These are phyloP conservation scores for Formicarius rufipectus DNA, from an alignment of 2,113 vertebrate genomes.

Conservation along the genomic window DNA sequence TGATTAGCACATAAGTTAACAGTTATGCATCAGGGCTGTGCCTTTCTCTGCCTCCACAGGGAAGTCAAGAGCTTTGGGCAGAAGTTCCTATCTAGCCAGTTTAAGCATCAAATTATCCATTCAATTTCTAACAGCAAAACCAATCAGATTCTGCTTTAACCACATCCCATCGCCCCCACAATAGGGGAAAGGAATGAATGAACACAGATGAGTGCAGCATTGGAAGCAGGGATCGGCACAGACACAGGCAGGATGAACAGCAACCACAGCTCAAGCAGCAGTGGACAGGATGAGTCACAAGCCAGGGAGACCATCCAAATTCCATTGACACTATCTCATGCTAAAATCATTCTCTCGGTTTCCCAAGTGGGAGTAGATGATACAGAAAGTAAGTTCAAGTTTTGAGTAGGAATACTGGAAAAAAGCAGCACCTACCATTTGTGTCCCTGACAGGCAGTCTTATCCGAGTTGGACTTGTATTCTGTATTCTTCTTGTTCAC, in stretches of 20 bases:
- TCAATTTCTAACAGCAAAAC: not conserved
- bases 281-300: not conserved
- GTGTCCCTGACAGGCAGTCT: conserved; percentile 94
- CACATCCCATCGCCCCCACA: not conserved
- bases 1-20: not conserved
- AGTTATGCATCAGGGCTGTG: not conserved
- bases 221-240: not conserved
- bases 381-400: not conserved
- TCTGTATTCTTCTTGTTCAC: conserved; percentile 94
- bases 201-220: not conserved
- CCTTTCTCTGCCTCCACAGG: not conserved
- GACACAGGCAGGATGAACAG: not conserved
- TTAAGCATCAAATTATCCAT: not conserved
- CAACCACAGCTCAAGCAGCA: not conserved
- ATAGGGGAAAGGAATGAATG: not conserved
- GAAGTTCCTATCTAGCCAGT: not conserved
- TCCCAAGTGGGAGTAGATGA: not conserved
- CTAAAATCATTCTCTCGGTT: not conserved
- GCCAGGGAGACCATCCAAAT: not conserved
- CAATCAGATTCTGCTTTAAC: not conserved
- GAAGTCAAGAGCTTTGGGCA: not conserved
- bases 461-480: conserved; percentile 89
- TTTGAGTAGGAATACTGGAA: not conserved
- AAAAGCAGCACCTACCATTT: conserved; percentile 84
- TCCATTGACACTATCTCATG: not conserved